phyloP scores from a whole-genome alignment of 2,113 vertebrate genomes.

The Catharus fuscescens region DNA sequence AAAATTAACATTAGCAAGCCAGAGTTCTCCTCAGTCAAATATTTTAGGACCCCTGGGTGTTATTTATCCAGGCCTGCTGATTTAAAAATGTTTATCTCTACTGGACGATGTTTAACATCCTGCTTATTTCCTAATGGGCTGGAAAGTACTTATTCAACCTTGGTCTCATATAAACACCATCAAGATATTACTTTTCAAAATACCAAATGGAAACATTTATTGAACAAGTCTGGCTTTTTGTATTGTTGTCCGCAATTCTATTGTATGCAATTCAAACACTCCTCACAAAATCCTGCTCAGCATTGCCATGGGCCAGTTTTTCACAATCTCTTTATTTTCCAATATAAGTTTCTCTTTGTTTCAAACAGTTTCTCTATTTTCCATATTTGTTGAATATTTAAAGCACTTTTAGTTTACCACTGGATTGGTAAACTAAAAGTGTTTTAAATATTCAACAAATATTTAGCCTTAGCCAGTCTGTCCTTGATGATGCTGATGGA shows the following conservation, averaged over 20 bases:
- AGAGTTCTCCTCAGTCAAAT: slow-evolving; percentile 51
- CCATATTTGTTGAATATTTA: neutral
- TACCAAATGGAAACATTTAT: slow-evolving; percentile 1
- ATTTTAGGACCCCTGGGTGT: slow-evolving; percentile 47
- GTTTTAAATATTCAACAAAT: too few species aligned
- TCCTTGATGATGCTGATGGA: slow-evolving; percentile 44
- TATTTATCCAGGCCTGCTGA: slow-evolving; percentile 59
- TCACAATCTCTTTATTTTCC: neutral
- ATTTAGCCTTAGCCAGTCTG: slow-evolving; percentile 4
- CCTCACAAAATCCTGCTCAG: neutral
- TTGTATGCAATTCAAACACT: neutral
- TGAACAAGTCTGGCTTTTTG: neutral
- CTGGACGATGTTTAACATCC: slow-evolving; percentile 53
- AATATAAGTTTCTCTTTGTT: neutral
- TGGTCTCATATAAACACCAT: neutral
- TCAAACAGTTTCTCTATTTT: neutral
- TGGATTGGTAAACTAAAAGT: neutral
- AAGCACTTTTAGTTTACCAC: slow-evolving; percentile 8
- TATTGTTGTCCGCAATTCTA: neutral
- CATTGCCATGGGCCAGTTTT: neutral
- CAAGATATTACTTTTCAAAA: slow-evolving; percentile 11
- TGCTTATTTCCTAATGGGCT: slow-evolving; percentile 58
- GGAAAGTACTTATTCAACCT: slow-evolving; percentile 22
- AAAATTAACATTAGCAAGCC: slow-evolving; percentile 60
- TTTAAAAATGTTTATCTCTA: slow-evolving; percentile 62